Percentiles rank a stretch among this genome's conserved stretches.
Conservation (phyloP, 2,113 vertebrate species). For the Hippolais icterina region DNA sequence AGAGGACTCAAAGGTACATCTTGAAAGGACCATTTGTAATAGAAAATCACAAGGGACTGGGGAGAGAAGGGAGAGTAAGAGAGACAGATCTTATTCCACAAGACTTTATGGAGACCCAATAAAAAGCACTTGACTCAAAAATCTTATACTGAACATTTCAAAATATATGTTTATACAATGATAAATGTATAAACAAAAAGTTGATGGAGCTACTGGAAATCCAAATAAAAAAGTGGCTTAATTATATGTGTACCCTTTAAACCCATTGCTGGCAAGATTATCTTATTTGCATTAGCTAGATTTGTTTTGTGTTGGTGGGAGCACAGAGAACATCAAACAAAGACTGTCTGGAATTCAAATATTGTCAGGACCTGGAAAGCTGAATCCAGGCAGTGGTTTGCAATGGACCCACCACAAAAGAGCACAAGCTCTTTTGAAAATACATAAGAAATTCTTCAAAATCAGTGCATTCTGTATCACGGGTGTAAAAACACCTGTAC, state of each 20-base stretch:
- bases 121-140: slow-evolving; percentile 19
- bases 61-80: rapidly evolving
- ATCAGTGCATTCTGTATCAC: not conserved
- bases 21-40: not conserved
- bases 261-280: slow-evolving; percentile 35
- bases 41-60: rapidly evolving
- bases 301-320: slow-evolving; percentile 63
- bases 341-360: slow-evolving; percentile 62
- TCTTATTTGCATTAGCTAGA: slow-evolving; percentile 61
- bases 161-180: slow-evolving; percentile 33
- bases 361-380: not conserved
- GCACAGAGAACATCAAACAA: slow-evolving; percentile 52
- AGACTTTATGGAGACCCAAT: not conserved
- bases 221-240: slow-evolving; percentile 60
- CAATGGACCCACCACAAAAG: not conserved
- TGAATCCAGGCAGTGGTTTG: not conserved
- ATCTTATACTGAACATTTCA: not conserved
- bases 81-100: not conserved
- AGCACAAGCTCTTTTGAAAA: not conserved
- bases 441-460: not conserved
- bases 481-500: not conserved
- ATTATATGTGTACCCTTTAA: slow-evolving; percentile 66
- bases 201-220: slow-evolving; percentile 46
- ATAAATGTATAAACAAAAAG: slow-evolving; percentile 54
- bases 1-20: not conserved